phyloP scores from a whole-genome alignment of 2,797 vertebrate genomes.

The Typhlichthys eigenmanni region DNA sequence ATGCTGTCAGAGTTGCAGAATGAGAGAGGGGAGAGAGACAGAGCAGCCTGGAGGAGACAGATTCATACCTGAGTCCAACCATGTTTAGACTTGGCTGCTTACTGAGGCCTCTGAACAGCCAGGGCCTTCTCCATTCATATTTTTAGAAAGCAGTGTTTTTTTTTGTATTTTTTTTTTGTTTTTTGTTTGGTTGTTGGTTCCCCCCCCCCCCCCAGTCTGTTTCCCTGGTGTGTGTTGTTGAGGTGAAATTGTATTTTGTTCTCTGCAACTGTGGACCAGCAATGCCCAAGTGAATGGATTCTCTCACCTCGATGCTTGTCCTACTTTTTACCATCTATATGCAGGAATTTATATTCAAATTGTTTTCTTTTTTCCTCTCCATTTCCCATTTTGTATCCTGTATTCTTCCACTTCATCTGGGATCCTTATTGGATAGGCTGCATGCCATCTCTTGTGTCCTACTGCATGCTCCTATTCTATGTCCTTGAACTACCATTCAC shows the following conservation, averaged over 20 bases:
- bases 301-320: conserved; percentile 4
- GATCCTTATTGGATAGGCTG: not conserved
- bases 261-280: not conserved
- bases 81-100: not conserved
- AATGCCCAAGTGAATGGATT: not conserved
- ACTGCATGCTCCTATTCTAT: not conserved
- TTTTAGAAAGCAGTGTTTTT: not conserved
- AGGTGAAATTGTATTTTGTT: not conserved
- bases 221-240: not conserved
- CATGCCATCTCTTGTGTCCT: not conserved
- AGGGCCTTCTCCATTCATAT: not conserved
- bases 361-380: not conserved
- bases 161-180: too few relatives aligned
- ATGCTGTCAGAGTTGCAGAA: conserved; percentile 45
- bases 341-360: not conserved
- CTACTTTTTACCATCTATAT: not conserved
- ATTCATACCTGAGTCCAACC: not conserved
- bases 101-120: not conserved
- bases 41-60: conserved; percentile 10
- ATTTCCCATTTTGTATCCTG: not conserved
- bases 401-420: not conserved
- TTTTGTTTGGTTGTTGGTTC: too few relatives aligned
- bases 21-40: conserved; percentile 34
- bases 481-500: conserved; percentile 2
- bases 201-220: not conserved